phyloP scores from a whole-genome alignment of 2,888 invertebrate species.

The Endotricha flammealis region DNA sequence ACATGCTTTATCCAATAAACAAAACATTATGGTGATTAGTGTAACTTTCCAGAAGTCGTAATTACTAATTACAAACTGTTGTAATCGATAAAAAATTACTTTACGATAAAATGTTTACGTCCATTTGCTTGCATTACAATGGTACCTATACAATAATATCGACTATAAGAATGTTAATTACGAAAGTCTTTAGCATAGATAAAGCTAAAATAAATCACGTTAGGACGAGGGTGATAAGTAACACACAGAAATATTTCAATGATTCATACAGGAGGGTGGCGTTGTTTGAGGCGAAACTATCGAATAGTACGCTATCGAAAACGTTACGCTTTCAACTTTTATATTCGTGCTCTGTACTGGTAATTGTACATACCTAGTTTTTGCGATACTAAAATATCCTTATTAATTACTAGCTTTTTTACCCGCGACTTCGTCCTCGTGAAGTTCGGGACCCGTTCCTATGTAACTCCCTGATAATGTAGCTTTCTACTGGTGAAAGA shows the following conservation, averaged over 20 bases:
- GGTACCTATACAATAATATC: constrained; percentile 24
- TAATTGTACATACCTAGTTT: too few relatives aligned
- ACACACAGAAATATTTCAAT: constrained; percentile 7
- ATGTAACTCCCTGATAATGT: too few relatives aligned
- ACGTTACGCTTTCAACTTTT: too few relatives aligned
- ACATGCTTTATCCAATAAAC: too few relatives aligned
- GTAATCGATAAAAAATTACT: not conserved
- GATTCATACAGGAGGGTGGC: constrained; percentile 4
- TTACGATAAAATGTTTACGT: not conserved
- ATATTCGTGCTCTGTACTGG: too few relatives aligned
- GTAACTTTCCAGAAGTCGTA: not conserved
- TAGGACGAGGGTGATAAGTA: constrained; percentile 6
- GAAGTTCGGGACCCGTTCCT: too few relatives aligned
- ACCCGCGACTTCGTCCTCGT: too few relatives aligned
- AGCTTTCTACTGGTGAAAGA: too few relatives aligned
- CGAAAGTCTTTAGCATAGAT: constrained; percentile 43
- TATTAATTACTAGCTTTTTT: too few relatives aligned
- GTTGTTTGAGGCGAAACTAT: not conserved
- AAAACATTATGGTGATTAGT: not conserved
- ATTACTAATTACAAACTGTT: not conserved
- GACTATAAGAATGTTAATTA: constrained; percentile 66
- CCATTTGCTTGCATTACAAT: not conserved
- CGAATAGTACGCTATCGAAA: too few relatives aligned
- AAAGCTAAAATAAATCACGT: constrained; percentile 14
- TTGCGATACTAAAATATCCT: too few relatives aligned